Base-by-base conservation (phyloP, 2,888 invertebrate genomes). In the Lysandra bellargus region DNA sequence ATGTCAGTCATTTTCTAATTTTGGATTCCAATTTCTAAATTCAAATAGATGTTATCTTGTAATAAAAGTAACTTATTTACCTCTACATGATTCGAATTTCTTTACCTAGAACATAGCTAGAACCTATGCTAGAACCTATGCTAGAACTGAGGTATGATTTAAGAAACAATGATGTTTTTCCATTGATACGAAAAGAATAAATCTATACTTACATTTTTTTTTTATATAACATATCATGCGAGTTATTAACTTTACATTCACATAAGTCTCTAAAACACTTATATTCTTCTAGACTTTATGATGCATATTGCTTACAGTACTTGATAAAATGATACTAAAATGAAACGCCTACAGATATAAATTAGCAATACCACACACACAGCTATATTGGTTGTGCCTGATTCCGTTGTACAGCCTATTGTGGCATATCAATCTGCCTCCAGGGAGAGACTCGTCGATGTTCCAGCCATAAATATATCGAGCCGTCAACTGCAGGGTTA, bases 381-480 rank as follows among this genome's bases (percentile, higher is more conserved):
- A 60, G n/a, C n/a, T 6, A 40, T 40, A 6, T 9, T 44, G 9
- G 44, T 44, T 44, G 44, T 44, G 44, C 44, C 44, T 44, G n/a
- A 60, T 3, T 60, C 60, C 60, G 60, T n/a, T 60, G 5, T 6
- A 60, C 60, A 60, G 60, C 1, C 17, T 6, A 60, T n/a, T 60
- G 64, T 23, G 64, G 30, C 7, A 64, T 23, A 64, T 23, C 64
- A 64, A 64, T 23, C 9, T 64, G 30, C 64, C 64, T 7, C 7
- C 23, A 64, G 64, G 64, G 64, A 7, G 23, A n/a, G 6, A 64
- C 23, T 23, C 61, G 60, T 61, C 60, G 60, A 61, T n/a, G 60
- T 61, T 61, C 23, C 23, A 64, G 64, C 64, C 30, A 30, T 61
- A 61, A 61, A 61, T 64, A 60, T 60, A 61, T 61, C 23, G 61